Conservation (phyloP, 2,797 vertebrate genomes). For the Sebastes itinus region DNA sequence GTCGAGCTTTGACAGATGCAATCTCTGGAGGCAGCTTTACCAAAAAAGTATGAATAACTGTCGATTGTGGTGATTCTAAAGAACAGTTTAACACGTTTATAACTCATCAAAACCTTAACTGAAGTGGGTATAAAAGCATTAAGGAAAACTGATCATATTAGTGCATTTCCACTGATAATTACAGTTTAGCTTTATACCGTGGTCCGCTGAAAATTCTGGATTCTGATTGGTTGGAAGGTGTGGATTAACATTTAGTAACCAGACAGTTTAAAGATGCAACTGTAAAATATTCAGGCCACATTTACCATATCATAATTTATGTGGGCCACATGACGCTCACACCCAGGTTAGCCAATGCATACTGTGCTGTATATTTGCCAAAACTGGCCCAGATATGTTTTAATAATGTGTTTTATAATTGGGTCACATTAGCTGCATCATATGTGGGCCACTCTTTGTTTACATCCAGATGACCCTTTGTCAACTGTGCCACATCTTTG, state of each 20-base stretch:
- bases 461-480: too few relatives aligned
- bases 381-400: too few relatives aligned
- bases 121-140: background rate
- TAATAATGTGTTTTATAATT: rapidly evolving
- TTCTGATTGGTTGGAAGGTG: background rate
- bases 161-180: background rate
- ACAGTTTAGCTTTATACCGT: background rate
- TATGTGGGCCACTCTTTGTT: rapidly evolving
- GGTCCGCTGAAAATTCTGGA: background rate
- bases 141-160: background rate
- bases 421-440: too few relatives aligned
- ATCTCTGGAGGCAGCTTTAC: background rate
- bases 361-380: rapidly evolving
- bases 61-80: background rate
- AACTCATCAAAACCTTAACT: background rate
- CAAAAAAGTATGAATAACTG: background rate
- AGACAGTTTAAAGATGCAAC: background rate
- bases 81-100: background rate
- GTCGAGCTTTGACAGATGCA: background rate
- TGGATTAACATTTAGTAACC: background rate
- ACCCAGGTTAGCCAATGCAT: too few relatives aligned
- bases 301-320: too few relatives aligned
- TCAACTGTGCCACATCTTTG: too few relatives aligned
- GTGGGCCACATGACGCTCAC: rapidly evolving
- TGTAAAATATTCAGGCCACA: rapidly evolving